Conservation (phyloP, 2,113 vertebrate genomes). For the Stegastes partitus region DNA sequence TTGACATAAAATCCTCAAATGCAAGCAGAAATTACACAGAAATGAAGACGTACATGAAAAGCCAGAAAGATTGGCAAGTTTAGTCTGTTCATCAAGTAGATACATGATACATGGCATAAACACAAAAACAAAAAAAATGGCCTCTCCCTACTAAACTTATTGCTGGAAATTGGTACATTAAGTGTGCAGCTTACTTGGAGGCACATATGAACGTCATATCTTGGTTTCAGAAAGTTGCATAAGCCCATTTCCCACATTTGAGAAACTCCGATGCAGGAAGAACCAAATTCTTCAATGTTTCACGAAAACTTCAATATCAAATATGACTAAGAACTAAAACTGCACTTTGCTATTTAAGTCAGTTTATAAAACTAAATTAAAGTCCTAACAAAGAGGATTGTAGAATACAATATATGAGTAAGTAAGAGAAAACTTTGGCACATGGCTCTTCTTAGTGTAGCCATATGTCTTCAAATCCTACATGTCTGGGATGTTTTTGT, state of each 20-base stretch:
- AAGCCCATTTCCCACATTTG: neutral
- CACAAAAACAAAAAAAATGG: too few species aligned
- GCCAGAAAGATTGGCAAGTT: constrained; percentile 1
- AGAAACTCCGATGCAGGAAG: neutral
- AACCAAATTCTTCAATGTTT: neutral
- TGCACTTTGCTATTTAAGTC: neutral
- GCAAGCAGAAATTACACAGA: constrained; percentile 18
- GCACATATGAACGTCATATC: neutral
- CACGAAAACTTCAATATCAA: neutral
- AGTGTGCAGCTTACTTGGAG: too few species aligned
- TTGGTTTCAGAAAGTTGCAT: neutral
- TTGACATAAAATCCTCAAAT: constrained; percentile 18
- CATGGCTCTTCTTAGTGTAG: constrained; percentile 18
- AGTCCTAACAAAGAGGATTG: constrained; percentile 3
- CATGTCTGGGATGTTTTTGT: constrained; percentile 48
- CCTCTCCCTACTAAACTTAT: too few species aligned
- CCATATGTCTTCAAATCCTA: constrained; percentile 39
- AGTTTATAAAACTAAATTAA: constrained; percentile 9
- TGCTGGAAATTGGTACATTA: too few species aligned
- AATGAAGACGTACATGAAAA: constrained; percentile 39
- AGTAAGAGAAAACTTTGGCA: constrained; percentile 15
- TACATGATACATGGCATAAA: too few species aligned
- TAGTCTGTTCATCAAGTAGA: constrained; percentile 11
- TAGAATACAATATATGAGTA: neutral
- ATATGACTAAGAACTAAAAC: neutral